phyloP scores from a whole-genome alignment of 2,888 invertebrate genomes.

The Busseola fusca region DNA sequence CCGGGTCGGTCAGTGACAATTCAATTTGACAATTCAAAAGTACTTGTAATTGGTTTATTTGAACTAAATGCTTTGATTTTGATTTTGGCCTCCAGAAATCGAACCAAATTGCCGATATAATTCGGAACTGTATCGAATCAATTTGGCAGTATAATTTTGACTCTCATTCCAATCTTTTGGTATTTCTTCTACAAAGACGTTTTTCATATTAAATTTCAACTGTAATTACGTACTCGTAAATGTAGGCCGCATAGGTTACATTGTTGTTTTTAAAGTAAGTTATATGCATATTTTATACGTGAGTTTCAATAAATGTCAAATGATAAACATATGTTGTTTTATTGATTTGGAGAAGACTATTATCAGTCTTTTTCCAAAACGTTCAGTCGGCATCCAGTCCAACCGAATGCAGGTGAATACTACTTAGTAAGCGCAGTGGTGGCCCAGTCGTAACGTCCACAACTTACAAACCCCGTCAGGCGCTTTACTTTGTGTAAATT shows the following conservation, averaged over 20 bases:
- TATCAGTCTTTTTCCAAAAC: too few species aligned
- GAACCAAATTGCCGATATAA: background rate
- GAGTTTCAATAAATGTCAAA: constrained; percentile 42
- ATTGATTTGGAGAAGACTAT: background rate
- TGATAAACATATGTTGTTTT: background rate
- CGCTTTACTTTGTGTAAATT: too few species aligned
- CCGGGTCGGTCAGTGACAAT: too few species aligned
- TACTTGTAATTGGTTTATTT: too few species aligned
- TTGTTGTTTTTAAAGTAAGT: background rate
- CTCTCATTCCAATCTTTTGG: background rate
- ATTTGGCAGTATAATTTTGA: background rate
- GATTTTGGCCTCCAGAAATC: too few species aligned
- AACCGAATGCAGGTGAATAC: background rate
- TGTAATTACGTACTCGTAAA: background rate
- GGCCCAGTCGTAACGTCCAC: too few species aligned
- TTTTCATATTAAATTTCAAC: background rate
- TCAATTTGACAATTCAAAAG: too few species aligned
- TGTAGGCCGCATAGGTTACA: background rate
- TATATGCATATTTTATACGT: constrained; percentile 40
- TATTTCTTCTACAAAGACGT: background rate
- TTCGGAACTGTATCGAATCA: background rate
- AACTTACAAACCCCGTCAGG: too few species aligned
- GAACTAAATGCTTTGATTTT: too few species aligned
- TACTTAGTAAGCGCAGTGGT: too few species aligned
- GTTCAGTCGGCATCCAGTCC: too few species aligned